A percentile compares a stretch with the other conserved stretches of the same genome.
Conservation (phyloP, 2,797 vertebrate genomes). For the Channa striata region DNA sequence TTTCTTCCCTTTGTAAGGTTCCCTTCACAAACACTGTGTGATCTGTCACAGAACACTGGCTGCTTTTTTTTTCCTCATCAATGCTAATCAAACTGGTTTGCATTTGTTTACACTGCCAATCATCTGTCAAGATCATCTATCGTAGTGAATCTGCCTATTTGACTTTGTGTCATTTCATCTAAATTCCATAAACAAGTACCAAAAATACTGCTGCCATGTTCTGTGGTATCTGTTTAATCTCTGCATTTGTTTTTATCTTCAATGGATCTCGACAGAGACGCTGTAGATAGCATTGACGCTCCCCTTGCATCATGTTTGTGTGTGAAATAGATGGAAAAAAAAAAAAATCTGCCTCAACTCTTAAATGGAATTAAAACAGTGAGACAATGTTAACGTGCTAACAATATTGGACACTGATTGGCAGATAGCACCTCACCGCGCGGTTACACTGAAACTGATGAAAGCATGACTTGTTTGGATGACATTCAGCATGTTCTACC, state of each 20-base stretch:
- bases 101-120: conserved; percentile 61
- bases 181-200: conserved; percentile 26
- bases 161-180: conserved; percentile 31
- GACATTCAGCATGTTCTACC: conserved; percentile 45
- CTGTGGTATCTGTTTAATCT: conserved; percentile 3
- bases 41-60: conserved; percentile 39
- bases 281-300: neutral
- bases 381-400: conserved; percentile 17
- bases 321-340: conserved; percentile 15
- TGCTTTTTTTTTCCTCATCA: conserved; percentile 28
- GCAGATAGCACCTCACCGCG: conserved; percentile 42
- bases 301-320: conserved; percentile 2
- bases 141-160: conserved; percentile 25
- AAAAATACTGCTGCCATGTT: conserved; percentile 34
- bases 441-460: conserved; percentile 44
- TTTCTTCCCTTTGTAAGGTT: conserved; percentile 19
- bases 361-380: conserved; percentile 40
- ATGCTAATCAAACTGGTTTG: conserved; percentile 48
- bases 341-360: neutral
- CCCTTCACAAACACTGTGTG: conserved; percentile 23
- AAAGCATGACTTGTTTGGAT: conserved; percentile 54
- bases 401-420: conserved; percentile 61
- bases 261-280: neutral
- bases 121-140: conserved; percentile 33
- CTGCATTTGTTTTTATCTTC: conserved; percentile 9